Conservation (phyloP, 2,113 vertebrate genomes). For the Xenopus borealis region DNA sequence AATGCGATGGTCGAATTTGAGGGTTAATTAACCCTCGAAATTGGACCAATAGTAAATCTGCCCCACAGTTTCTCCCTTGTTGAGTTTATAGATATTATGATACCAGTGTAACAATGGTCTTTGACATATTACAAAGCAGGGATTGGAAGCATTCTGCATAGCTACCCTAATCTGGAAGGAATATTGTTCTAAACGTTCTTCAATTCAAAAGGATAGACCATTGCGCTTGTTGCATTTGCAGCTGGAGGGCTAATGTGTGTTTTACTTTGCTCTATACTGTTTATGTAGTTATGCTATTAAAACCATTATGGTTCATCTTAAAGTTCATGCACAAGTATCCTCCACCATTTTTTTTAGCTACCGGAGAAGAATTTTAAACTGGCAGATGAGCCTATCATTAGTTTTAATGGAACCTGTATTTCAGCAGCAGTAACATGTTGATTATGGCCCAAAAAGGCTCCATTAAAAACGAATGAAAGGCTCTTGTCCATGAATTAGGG, state of each 20-base stretch:
- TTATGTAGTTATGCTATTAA: neutral
- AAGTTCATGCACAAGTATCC: neutral
- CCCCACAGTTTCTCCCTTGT: too few species aligned
- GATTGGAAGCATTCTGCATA: neutral
- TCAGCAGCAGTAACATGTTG: too few species aligned
- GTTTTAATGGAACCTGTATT: too few species aligned
- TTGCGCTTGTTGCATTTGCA: constrained; percentile 5
- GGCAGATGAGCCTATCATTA: too few species aligned
- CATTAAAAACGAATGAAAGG: too few species aligned
- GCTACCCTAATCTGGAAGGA: neutral
- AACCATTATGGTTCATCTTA: neutral
- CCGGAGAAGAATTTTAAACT: too few species aligned
- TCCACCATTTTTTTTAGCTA: too few species aligned
- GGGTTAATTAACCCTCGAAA: too few species aligned
- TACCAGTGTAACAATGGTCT: neutral
- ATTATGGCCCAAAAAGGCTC: too few species aligned
- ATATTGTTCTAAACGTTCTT: neutral
- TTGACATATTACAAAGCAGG: neutral
- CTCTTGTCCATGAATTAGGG: too few species aligned
- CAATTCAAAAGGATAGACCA: neutral
- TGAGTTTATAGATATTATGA: neutral
- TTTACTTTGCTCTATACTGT: constrained; percentile 1
- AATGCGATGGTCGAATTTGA: too few species aligned
- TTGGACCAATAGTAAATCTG: too few species aligned
- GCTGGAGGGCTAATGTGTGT: constrained; percentile 8